phyloP scores from a whole-genome alignment of 2,888 invertebrate species.

The Pedicia rivosa region DNA sequence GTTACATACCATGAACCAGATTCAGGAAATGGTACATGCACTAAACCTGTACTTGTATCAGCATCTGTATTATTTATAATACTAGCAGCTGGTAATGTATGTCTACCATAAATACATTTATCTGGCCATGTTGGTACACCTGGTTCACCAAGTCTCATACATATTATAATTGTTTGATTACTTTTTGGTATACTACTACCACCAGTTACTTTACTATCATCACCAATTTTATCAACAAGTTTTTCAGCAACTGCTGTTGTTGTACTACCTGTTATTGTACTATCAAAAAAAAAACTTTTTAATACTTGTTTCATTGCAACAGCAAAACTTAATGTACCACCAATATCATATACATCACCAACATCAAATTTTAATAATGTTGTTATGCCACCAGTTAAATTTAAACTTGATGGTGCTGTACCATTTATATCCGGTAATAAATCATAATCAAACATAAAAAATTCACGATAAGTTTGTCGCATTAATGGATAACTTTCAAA shows the following conservation, averaged over 20 bases:
- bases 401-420: constrained; percentile 46
- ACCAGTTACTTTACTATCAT: background rate
- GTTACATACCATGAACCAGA: constrained; percentile 69
- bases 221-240: constrained; percentile 16
- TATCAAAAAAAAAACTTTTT: constrained; percentile 12
- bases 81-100: constrained; percentile 38
- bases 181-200: constrained; percentile 13
- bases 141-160: constrained; percentile 40
- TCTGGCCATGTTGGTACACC: constrained; percentile 46
- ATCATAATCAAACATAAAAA: constrained; percentile 62
- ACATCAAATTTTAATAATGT: constrained; percentile 53
- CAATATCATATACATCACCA: constrained; percentile 55
- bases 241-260: constrained; percentile 22
- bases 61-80: constrained; percentile 47
- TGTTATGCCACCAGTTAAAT: constrained; percentile 46
- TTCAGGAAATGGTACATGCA: constrained; percentile 68
- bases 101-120: constrained; percentile 39
- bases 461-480: constrained; percentile 50
- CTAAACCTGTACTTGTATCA: constrained; percentile 41
- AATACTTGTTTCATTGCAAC: constrained; percentile 46
- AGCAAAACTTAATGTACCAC: constrained; percentile 60
- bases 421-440: constrained; percentile 44
- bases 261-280: constrained; percentile 7
- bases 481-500: constrained; percentile 29
- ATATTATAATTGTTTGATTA: constrained; percentile 40